Percentiles rank a stretch among this genome's conserved stretches.
Conservation (phyloP, 2,113 vertebrate genomes). For the Dipodomys spectabilis region DNA sequence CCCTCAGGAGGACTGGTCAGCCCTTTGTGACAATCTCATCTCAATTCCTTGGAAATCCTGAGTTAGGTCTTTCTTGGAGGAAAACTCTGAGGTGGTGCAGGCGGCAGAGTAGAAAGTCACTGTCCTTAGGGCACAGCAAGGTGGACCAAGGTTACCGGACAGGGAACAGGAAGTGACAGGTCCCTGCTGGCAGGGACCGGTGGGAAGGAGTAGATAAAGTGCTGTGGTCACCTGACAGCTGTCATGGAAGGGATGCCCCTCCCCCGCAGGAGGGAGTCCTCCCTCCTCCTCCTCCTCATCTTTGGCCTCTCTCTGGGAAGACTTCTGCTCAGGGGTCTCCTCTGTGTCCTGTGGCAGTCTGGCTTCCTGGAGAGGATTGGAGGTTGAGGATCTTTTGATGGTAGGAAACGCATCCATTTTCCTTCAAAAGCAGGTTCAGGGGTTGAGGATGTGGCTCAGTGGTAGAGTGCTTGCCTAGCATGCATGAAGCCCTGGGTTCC, state of each 20-base stretch:
- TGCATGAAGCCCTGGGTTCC: no score
- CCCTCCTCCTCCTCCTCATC: background rate
- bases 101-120: no score
- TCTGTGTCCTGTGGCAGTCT: background rate
- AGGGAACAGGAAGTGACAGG: background rate
- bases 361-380: background rate
- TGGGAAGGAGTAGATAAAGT: fast-evolving
- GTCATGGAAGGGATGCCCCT: background rate
- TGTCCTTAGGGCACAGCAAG: background rate
- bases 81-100: background rate
- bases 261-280: background rate
- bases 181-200: background rate
- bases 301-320: background rate
- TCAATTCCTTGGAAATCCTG: background rate
- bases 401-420: background rate
- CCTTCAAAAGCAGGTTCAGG: background rate
- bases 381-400: background rate
- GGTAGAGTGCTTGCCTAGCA: no score
- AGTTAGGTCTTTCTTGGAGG: background rate
- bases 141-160: no score
- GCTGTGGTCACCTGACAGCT: background rate
- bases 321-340: no score
- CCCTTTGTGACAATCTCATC: background rate
- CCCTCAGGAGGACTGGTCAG: background rate
- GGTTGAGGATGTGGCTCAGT: no score